Conservation (phyloP, 2,888 invertebrate genomes). For the Cybosia mesomella region DNA sequence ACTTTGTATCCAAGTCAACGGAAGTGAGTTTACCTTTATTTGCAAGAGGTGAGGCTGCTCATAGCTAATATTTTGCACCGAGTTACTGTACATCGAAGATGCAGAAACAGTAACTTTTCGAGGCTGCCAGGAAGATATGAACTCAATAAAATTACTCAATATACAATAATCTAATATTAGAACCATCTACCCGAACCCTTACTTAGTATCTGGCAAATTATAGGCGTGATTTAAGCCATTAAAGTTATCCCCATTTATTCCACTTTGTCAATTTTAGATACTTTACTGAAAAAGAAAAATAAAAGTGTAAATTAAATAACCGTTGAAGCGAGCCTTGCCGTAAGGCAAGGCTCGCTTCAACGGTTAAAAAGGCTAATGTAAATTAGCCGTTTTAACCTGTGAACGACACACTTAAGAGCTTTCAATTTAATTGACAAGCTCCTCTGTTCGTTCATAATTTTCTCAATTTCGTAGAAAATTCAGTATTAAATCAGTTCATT, state of each 20-base stretch:
- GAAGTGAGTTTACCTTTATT: too few species aligned
- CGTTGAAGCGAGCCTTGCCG: conserved; percentile 31
- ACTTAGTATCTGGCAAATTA: too few species aligned
- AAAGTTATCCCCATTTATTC: not conserved
- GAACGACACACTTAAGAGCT: conserved; percentile 60
- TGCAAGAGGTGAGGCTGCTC: too few species aligned
- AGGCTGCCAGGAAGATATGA: not conserved
- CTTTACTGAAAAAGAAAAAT: conserved; percentile 2
- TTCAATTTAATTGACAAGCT: conserved; percentile 65
- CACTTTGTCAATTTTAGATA: not conserved
- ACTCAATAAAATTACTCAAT: not conserved
- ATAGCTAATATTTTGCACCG: too few species aligned
- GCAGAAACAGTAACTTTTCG: not conserved
- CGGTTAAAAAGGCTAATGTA: too few species aligned
- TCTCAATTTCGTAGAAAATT: conserved; percentile 39
- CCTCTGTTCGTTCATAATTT: conserved; percentile 48
- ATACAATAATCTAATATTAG: too few species aligned
- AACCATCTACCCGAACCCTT: too few species aligned
- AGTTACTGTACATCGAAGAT: too few species aligned
- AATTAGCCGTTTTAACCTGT: conserved; percentile 58
- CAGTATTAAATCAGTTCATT: conserved; percentile 11
- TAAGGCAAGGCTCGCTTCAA: too few species aligned
- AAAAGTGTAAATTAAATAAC: conserved; percentile 15
- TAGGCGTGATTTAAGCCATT: not conserved
- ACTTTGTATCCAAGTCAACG: too few species aligned